Evolutionary conservation across 2,797 vertebrate genomes (phyloP), one percentile per base, ranked within the genome.

Genomic region (Crenuchus spilurus): DNA sequence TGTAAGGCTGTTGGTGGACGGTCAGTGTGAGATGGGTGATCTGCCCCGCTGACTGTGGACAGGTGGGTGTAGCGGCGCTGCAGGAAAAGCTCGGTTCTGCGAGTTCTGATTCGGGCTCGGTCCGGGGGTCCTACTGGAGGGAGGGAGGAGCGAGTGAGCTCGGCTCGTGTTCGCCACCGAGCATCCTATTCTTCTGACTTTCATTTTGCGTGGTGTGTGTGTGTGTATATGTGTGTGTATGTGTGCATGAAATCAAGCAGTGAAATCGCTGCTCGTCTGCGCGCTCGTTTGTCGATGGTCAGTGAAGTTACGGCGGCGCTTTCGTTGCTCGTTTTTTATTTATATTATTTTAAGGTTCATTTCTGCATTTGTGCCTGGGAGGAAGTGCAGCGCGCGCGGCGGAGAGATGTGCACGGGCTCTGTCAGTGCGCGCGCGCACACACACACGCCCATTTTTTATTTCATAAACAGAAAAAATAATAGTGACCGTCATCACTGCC

Each of bases 361-460:
- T 55, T 7, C 1, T 30, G n/a, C 28, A 2, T 55, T 31, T 31
- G 31, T 31, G 52, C 52, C 13, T 52, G 24, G 49, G 75, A 90
- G 90, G 90, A 92, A 91, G 92, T 90, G 87, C 81, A 89, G 88
- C 87, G 86, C 81, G 70, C n/a, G 42, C n/a, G n/a, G n/a, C n/a
- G 77, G 35, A 41, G 66, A 69, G 51, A 57, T 58, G 61, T 13
- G 46, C 65, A 41, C 26, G 42, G 69, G 37, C 60, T 70, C 64
- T 76, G 76, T 76, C 76, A 66, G 60, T 26, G 70, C 62, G 52
- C 80, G 80, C 68, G n/a, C 54, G 9, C 28, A 11, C 55, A 11
- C 10, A 84, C 16, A 86, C 90, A 90, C 90, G 88, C 91, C 87
- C 90, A 87, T 79, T 83, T 89, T 80, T 57, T 55, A 80, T 86